A percentile compares a stretch with the other conserved stretches of the same genome.
Evolutionary conservation across 2,113 vertebrate genomes (phyloP).

Genomic region (Chauna torquata): DNA sequence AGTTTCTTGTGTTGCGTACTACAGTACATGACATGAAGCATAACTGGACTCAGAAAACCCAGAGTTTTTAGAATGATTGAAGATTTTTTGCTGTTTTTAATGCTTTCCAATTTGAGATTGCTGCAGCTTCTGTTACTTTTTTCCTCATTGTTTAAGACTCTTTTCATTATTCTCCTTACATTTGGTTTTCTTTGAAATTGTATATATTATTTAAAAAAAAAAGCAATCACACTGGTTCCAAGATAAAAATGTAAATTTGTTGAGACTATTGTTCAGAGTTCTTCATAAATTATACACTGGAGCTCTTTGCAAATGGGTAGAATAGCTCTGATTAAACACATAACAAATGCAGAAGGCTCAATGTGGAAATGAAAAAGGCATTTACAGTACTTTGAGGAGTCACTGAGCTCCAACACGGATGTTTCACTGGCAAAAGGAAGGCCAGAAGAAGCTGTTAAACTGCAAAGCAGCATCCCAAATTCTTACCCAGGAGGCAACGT

Average conservation of each 20-base stretch:
- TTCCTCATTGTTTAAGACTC: not conserved
- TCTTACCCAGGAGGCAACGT: not conserved
- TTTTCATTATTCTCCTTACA: not conserved
- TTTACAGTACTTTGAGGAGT: not conserved
- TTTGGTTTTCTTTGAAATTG: not conserved
- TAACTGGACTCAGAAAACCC: not conserved
- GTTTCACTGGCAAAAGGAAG: not conserved
- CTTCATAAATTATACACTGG: not conserved
- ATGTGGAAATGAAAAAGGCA: not conserved
- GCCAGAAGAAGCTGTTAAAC: not conserved
- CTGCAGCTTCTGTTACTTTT: not conserved
- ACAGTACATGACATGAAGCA: not conserved
- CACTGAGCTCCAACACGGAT: not conserved
- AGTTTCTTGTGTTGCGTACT: not conserved
- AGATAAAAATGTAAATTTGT: not conserved
- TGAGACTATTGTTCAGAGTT: not conserved
- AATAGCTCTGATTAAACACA: not conserved
- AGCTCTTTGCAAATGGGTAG: not conserved
- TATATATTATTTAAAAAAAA: not conserved
- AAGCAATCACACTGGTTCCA: not conserved
- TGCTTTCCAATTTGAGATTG: not conserved
- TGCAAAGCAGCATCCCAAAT: not conserved
- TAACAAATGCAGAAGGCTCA: not conserved
- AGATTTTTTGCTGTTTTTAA: not conserved
- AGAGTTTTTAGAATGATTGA: not conserved